Conservation (phyloP, 2,888 invertebrate genomes). For the Drosophila mimica region DNA sequence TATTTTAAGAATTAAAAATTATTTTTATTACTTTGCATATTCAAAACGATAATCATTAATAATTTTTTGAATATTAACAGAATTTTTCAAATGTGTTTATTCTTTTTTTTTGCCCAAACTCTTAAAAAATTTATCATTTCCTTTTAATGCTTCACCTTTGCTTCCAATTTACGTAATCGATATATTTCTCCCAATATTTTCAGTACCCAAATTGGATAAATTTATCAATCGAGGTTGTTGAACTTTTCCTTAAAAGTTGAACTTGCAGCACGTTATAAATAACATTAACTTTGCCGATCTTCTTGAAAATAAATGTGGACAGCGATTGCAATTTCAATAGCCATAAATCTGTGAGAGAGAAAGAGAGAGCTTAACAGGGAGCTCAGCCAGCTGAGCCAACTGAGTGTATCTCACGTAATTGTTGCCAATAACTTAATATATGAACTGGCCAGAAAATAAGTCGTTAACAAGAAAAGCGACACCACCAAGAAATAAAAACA, state of each 20-base stretch:
- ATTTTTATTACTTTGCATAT: no score
- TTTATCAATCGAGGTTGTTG: neutral
- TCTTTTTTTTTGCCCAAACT: no score
- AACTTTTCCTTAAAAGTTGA: neutral
- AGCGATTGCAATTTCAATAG: slow-evolving; percentile 45
- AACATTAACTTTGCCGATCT: slow-evolving; percentile 5
- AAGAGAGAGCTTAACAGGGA: slow-evolving; percentile 15
- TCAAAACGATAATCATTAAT: neutral
- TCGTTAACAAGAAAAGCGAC: slow-evolving; percentile 34
- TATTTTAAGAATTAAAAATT: no score
- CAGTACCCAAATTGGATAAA: neutral
- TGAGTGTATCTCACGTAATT: slow-evolving; percentile 43
- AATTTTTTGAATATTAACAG: neutral
- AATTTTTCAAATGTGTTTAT: neutral
- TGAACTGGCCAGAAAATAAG: slow-evolving; percentile 40
- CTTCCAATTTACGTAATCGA: neutral
- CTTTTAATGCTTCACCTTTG: no score
- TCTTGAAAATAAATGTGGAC: slow-evolving; percentile 33
- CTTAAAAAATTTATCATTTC: no score
- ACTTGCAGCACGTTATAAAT: neutral
- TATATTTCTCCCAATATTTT: neutral
- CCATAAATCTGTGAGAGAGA: slow-evolving; percentile 45
- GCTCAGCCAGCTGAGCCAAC: slow-evolving; percentile 3
- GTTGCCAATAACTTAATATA: slow-evolving; percentile 71
- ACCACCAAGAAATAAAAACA: slow-evolving; percentile 28